Base-by-base conservation (phyloP, 2,113 vertebrate species). In the Esox niger region DNA sequence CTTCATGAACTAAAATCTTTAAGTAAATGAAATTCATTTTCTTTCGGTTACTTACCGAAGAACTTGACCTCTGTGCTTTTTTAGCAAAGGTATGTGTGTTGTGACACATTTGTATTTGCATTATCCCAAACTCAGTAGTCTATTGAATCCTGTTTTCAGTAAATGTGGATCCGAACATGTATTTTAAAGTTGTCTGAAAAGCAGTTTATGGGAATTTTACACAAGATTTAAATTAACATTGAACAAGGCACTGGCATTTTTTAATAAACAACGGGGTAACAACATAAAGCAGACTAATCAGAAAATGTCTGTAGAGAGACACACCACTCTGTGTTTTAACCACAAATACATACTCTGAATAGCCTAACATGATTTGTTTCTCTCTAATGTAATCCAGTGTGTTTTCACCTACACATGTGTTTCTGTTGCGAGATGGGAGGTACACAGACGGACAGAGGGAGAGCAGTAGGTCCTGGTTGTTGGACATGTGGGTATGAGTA, bases 201-300 rank as follows among this genome's bases (percentile, higher is more conserved):
- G 49, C 21, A 38, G 26, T 52, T 21, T 27, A 23, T 32, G 21
- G 64, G 21, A 32, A 29, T 26, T 35, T 20, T 13, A 55, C 56
- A 66, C 56, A n/a, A n/a, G n/a, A n/a, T n/a, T n/a, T n/a, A n/a
- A n/a, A n/a, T n/a, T n/a, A n/a, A 56, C 13, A 9, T 25, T 55
- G n/a, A 38, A 3, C 27, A 29, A 57, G 64, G 11, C 64, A 66
- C 31, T 21, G 20, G 23, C 21, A 27, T 59, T 38, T 46, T 46
- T n/a, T n/a, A n/a, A 17, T 27, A 57, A 32, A 46, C 66, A 54
- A 43, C 29, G 5, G 38, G 61, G 38, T 47, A 61, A 69, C 66
- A 68, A 59, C 57, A 25, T 31, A 27, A 9, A 21, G 30, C n/a
- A 30, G 35, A 38, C n/a, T n/a, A n/a, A n/a, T n/a, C n/a, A n/a